These are phyloP conservation scores for Euwallacea similis DNA, from an alignment of 1,140 invertebrate genomes.

Conservation along the genomic window DNA sequence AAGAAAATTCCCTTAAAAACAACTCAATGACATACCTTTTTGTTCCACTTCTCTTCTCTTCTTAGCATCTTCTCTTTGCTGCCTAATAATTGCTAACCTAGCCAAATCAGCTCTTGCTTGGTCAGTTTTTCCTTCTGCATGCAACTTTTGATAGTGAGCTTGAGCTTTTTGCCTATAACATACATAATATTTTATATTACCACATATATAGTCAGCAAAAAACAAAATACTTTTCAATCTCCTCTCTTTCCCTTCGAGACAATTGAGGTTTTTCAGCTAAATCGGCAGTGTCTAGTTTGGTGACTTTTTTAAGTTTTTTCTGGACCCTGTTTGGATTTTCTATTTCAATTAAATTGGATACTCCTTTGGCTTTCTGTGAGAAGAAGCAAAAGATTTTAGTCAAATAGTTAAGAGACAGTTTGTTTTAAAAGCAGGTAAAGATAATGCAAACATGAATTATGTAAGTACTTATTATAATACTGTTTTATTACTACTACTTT, in stretches of 20 bases:
- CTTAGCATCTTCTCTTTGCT: slow-evolving; percentile 92
- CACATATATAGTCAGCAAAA: too few species aligned
- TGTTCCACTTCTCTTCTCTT: slow-evolving; percentile 86
- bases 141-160: slow-evolving; percentile 87
- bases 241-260: slow-evolving; percentile 80
- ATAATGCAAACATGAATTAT: too few species aligned
- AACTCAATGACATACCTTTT: slow-evolving; percentile 59
- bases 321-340: slow-evolving; percentile 80
- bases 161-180: slow-evolving; percentile 69
- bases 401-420: not conserved
- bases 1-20: slow-evolving; percentile 1
- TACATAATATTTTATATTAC: too few species aligned
- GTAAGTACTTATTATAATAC: too few species aligned
- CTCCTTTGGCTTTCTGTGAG: slow-evolving; percentile 38
- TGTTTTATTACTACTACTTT: too few species aligned
- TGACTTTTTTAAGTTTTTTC: slow-evolving; percentile 85
- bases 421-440: too few species aligned
- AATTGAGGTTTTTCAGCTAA: slow-evolving; percentile 71
- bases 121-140: slow-evolving; percentile 93
- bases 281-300: slow-evolving; percentile 66
- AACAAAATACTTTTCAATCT: slow-evolving; percentile 71
- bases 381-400: not conserved
- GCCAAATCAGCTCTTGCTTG: slow-evolving; percentile 93
- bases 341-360: slow-evolving; percentile 44
- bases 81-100: slow-evolving; percentile 84